These are phyloP conservation scores for Coptotermes formosanus DNA, from an alignment of 1,140 invertebrate species.

Conservation along the genomic window DNA sequence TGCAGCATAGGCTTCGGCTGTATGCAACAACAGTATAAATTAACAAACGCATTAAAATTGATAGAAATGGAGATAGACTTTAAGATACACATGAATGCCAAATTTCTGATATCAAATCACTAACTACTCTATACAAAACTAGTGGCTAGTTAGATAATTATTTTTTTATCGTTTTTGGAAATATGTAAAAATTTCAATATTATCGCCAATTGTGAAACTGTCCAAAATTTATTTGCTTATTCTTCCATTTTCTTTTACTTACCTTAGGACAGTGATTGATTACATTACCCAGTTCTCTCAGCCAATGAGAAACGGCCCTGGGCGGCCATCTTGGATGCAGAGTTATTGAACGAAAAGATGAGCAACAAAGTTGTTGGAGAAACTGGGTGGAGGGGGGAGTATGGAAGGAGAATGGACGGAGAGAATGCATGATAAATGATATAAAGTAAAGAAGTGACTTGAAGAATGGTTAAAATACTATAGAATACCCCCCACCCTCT, in stretches of 20 bases:
- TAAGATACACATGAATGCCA: not conserved
- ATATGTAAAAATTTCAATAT: not conserved
- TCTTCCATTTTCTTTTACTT: constrained; percentile 16
- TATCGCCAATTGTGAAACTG: not conserved
- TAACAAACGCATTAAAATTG: not conserved
- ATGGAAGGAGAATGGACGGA: not conserved
- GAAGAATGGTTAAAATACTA: constrained; percentile 13
- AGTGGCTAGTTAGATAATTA: not conserved
- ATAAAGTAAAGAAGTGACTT: constrained; percentile 14
- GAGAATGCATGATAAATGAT: constrained; percentile 12
- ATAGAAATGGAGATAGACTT: not conserved
- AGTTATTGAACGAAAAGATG: constrained; percentile 31
- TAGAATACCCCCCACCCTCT: constrained; percentile 4
- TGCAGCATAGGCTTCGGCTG: not conserved
- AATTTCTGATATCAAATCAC: not conserved
- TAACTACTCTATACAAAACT: not conserved
- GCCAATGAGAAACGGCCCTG: constrained; percentile 29
- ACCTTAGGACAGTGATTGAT: constrained; percentile 23
- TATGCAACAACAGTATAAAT: not conserved
- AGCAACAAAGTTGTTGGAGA: not conserved
- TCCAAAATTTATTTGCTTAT: not conserved
- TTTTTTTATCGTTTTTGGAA: not conserved
- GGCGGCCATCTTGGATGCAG: constrained; percentile 28
- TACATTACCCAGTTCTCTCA: constrained; percentile 1
- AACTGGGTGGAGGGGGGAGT: not conserved